Evolutionary conservation across 2,888 invertebrate species (phyloP), one percentile per base, ranked within the genome.

Genomic region (Ryuthela nishihirai): DNA sequence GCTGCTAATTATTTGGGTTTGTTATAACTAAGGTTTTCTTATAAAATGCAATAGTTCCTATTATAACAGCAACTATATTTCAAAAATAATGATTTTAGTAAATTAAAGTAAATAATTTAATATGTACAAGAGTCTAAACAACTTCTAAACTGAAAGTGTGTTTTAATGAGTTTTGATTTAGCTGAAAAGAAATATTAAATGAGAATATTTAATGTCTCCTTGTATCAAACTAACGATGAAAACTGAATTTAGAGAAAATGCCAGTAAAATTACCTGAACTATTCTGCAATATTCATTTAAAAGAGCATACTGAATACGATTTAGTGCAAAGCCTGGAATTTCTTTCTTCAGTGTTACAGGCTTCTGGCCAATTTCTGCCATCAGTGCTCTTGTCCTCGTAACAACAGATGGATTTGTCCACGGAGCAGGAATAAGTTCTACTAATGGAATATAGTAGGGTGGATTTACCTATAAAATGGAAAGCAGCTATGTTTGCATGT

Each of bases 291-390:
- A 84, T 78, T 97, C 97, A 71, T 92, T 89, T 42, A 97, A 74
- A 67, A 98, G 86, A 0, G 93, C 91, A 73, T 94, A 97, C 84
- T 98, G 97, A 63, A 98, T 85, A 69, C 97, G 83, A 73, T 97
- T 97, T 0, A 95, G 79, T 0, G 87, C 92, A 73, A 97, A 98
- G 50, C 97, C 97, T 64, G 87, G 85, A 48, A 93, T 83, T 79
- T 98, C 95, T 65, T 83, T 84, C 1, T 83, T 82, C 7, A 98
- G 77, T 0, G 86, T 83, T 0, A 97, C 89, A 0, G 97, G 97
- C 48, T 84, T 85, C 75, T 95, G 95, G 0, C 94, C 94, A 52
- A 97, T 87, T 75, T 89, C 87, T 48, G 82, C 77, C 89, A 95
- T 88, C 25, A 87, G 77, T 38, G 79, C 82, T 48, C 86, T 82